Base-by-base conservation (phyloP, 2,797 vertebrate genomes). In the Bucorvus abyssinicus region DNA sequence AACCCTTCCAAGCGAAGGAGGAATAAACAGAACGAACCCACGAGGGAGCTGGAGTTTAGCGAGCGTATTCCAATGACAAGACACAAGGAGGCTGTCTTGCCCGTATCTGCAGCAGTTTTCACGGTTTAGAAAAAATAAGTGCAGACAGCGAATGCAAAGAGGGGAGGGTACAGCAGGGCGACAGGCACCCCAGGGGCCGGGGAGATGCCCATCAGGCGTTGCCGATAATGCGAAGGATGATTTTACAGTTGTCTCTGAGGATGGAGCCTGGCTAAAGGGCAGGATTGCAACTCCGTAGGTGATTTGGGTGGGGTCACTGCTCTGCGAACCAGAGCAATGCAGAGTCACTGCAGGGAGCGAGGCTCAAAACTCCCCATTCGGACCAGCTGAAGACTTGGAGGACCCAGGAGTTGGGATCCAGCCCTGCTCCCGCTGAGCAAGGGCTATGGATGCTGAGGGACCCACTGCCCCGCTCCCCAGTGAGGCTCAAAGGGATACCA, bases 61-160 rank as follows among this genome's bases (percentile, higher is more conserved):
- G 42, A 86, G 90, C 92, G 10, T 79, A 64, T 94, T 96, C 88
- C 94, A 90, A 22, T 24, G 89, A 77, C 61, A 38, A 49, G 86
- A 92, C 94, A 67, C 91, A 90, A 95, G 94, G 93, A 89, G 94
- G 94, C 90, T 94, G 95, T 87, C 94, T 95, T 93, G 94, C 74
- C 95, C 92, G 7, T 65, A 20, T 84, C 85, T 93, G 65, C 52
- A 17, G 90, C 90, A 45, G 10, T 22, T 80, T 53, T 47, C 81
- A 14, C 73, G 1, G 67, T 10, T 45, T 30, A 61, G 64, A 57
- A 77, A 68, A 77, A 38, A 38, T 3, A 44, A n/a, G 80, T 4
- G 7, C 2, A 2, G 22, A 2, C 47, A 21, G 70, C 1, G 32
- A 91, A 44, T 7, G 79, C 76, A 53, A 32, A 71, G 63, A 2